Evolutionary conservation across 1,140 invertebrate genomes (phyloP), one percentile per base, ranked within the genome.

Genomic region (Acromyrmex heyeri): DNA sequence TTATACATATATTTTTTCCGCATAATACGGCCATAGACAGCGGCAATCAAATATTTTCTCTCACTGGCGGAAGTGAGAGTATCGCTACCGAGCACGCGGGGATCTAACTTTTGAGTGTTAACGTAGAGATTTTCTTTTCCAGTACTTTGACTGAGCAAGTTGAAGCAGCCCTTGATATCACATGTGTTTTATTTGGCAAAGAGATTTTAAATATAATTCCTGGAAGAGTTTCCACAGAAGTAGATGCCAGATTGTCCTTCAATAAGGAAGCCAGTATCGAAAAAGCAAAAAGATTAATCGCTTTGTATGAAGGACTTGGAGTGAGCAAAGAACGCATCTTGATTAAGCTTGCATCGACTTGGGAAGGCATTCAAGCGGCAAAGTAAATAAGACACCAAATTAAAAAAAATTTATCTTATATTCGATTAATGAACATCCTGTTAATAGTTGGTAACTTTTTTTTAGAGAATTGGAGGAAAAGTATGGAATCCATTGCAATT

Each of bases 171-270:
- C 97, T 99, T 94, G 99, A 99, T 93, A 98, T 98, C 95, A 96
- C 99, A 0, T 99, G 98, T 95, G 98, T 99, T 0, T 94, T 99
- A 0, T 99, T 99, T 96, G 99, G 99, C 21, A 96, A 96, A 93
- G 99, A 99, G 96, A 99, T 99, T 88, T 96, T 99, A 50, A 99
- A 99, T 95, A 99, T 99, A 91, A 97, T 99, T 90, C 99, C 99
- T 48, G 99, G 99, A 7, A 96, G 99, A 87, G 99, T 99, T 3
- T 99, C 99, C 6, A 99, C 99, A 16, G 99, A 99, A 97, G 98
- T 99, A 30, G 99, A 99, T 96, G 99, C 99, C 34, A 98, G 98
- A 92, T 96, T 99, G 76, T 99, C 99, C 0, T 99, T 99, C 95
- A 97, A 99, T 93, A 99, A 97, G 91, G 97, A 99, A 91, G 98